Evolutionary conservation across 2,797 vertebrate genomes (phyloP).

Genomic region (Coreius guichenoti): DNA sequence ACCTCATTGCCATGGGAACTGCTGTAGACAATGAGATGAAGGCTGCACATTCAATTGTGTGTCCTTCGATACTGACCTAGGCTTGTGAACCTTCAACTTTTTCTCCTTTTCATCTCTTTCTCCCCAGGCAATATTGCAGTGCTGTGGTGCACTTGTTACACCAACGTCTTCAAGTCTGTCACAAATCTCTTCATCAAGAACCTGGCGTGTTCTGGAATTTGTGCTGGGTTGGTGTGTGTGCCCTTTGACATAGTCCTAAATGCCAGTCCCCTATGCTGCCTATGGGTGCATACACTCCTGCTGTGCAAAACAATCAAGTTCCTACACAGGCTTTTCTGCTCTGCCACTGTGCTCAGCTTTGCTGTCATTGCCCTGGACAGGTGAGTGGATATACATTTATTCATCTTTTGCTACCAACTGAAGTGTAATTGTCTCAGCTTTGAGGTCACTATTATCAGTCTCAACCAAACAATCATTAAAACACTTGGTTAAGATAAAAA

Average conservation of each 20-base stretch:
- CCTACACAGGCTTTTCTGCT: slow-evolving; percentile 96
- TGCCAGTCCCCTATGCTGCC: slow-evolving; percentile 91
- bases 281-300: slow-evolving; percentile 89
- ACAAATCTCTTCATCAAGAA: slow-evolving; percentile 96
- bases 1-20: slow-evolving; percentile 32
- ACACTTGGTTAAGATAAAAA: background rate
- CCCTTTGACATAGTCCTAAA: slow-evolving; percentile 94
- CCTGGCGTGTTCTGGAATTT: slow-evolving; percentile 94
- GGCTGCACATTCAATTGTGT: background rate
- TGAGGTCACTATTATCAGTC: background rate
- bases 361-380: slow-evolving; percentile 95
- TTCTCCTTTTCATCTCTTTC: background rate
- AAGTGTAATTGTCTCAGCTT: background rate
- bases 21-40: background rate
- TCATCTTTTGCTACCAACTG: background rate
- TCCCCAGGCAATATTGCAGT: slow-evolving; percentile 88
- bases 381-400: slow-evolving; percentile 71
- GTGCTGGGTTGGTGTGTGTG: slow-evolving; percentile 91
- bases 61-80: slow-evolving; percentile 16
- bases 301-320: slow-evolving; percentile 95
- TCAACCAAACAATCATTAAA: background rate
- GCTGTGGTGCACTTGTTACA: slow-evolving; percentile 95
- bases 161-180: slow-evolving; percentile 91
- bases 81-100: background rate
- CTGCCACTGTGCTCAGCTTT: slow-evolving; percentile 94